Base-by-base conservation (phyloP, 2,797 vertebrate genomes). In the Hyperoplus immaculatus region DNA sequence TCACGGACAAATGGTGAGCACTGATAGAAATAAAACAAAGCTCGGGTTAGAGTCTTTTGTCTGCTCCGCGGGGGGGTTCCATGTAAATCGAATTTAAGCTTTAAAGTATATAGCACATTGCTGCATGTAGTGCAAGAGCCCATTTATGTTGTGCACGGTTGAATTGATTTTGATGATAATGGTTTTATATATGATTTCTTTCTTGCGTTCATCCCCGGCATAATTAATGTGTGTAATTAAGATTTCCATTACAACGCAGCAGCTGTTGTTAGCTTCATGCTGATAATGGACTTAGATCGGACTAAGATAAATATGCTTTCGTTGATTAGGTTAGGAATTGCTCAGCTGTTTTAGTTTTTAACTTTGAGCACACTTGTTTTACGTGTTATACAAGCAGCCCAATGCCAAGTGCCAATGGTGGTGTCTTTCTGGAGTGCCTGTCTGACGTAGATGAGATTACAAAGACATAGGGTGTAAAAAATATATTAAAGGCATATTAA, bases 201-300 rank as follows among this genome's bases (percentile, higher is more conserved):
- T 90, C 85, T 90, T 87, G 85, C 89, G 90, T 94, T 93, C 85
- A 92, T 90, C 84, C 83, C 29, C 61, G 47, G 87, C 81, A 93
- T 94, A 95, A 95, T 94, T 94, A 95, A 95, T 94, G 91, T 92
- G 89, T 90, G 88, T 95, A 94, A 95, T 95, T 94, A 95, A 93
- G 93, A 93, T 93, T 94, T 92, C 79, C 88, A 94, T 95, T 94
- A 93, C 91, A 93, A 94, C 88, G 62, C 82, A 93, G 89, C 94
- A 95, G 95, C 94, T 95, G 94, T 90, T 94, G 92, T 92, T 93
- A 91, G 93, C 90, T 82, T 84, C 87, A 90, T 87, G 93, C 92
- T 92, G 92, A 94, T 95, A 94, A 94, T 93, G 89, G 93, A 93
- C 91, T 95, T 88, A 90, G 94, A 95, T 95, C 87, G 71, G 92